Percentiles rank a stretch among this genome's conserved stretches.
Evolutionary conservation across 2,888 invertebrate genomes (phyloP).

Genomic region (Eristalis arbustorum): DNA sequence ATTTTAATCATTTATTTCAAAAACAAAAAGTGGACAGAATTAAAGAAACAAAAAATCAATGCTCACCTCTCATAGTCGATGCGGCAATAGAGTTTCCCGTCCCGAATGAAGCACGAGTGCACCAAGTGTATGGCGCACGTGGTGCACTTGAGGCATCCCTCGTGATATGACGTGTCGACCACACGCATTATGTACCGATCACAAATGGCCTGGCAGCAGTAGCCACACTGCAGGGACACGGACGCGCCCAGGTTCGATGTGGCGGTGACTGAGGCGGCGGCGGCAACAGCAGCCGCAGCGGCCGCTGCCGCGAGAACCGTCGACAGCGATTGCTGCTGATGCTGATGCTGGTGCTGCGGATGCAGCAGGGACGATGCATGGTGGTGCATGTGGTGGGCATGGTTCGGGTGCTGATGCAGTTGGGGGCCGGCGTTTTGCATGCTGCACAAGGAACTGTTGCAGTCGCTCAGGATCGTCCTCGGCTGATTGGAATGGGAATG

Average conservation of each 20-base stretch:
- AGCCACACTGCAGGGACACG: conserved; percentile 82
- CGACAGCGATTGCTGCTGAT: conserved; percentile 58
- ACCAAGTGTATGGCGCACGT: conserved; percentile 86
- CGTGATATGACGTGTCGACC: conserved; percentile 88
- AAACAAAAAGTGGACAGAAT: background rate
- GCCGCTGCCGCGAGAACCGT: conserved; percentile 65
- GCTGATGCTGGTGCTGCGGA: conserved; percentile 56
- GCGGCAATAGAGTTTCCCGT: conserved; percentile 88
- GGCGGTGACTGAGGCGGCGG: conserved; percentile 57
- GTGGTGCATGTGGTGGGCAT: conserved; percentile 48
- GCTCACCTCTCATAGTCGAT: conserved; percentile 89
- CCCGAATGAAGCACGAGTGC: conserved; percentile 88
- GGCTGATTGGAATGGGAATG: conserved; percentile 38
- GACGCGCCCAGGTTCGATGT: conserved; percentile 47
- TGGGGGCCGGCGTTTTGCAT: conserved; percentile 70
- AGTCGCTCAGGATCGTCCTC: conserved; percentile 65
- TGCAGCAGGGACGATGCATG: conserved; percentile 49
- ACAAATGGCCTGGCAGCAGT: conserved; percentile 86
- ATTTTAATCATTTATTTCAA: too few species aligned
- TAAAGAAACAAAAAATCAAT: conserved; percentile 1
- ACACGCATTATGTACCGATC: conserved; percentile 89
- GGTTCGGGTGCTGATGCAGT: conserved; percentile 72
- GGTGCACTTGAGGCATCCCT: conserved; percentile 88
- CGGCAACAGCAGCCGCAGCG: conserved; percentile 59
- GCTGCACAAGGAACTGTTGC: conserved; percentile 67